A percentile compares a stretch with the other conserved stretches of the same genome.
These are phyloP conservation scores for Megathymus violae DNA, from an alignment of 1,140 invertebrate species.

Conservation along the genomic window DNA sequence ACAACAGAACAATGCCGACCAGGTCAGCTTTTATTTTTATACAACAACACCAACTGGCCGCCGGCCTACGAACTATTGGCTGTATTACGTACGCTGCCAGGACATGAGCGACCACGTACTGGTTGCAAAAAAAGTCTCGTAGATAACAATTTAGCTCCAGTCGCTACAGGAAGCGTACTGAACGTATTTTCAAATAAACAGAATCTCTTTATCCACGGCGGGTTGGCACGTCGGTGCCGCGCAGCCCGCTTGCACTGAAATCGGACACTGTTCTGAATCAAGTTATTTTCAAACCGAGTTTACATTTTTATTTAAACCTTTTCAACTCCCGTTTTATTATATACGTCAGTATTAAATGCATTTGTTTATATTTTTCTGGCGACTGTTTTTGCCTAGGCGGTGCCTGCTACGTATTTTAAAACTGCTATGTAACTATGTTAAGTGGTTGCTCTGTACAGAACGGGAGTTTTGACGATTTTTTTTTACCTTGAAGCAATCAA, in stretches of 20 bases:
- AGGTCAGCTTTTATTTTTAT: too few species aligned
- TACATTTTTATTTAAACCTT: not conserved
- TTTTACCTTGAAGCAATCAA: too few species aligned
- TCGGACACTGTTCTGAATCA: not conserved
- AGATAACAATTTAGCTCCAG: slow-evolving; percentile 2
- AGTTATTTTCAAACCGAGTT: not conserved
- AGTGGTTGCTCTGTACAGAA: not conserved
- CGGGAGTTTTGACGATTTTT: not conserved
- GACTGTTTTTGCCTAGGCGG: not conserved
- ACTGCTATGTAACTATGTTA: not conserved
- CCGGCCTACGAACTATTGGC: too few species aligned
- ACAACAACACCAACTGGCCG: too few species aligned
- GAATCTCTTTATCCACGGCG: not conserved
- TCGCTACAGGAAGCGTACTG: not conserved
- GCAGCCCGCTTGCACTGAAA: not conserved
- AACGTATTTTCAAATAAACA: slow-evolving; percentile 1
- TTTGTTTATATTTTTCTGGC: not conserved
- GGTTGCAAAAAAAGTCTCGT: not conserved
- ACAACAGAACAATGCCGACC: too few species aligned
- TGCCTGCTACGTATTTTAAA: not conserved
- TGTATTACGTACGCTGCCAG: too few species aligned
- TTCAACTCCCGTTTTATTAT: not conserved
- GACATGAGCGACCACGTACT: not conserved
- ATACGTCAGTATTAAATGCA: not conserved
- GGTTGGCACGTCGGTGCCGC: not conserved